These are phyloP conservation scores for Elgaria multicarinata DNA, from an alignment of 2,113 vertebrate species.

Conservation along the genomic window DNA sequence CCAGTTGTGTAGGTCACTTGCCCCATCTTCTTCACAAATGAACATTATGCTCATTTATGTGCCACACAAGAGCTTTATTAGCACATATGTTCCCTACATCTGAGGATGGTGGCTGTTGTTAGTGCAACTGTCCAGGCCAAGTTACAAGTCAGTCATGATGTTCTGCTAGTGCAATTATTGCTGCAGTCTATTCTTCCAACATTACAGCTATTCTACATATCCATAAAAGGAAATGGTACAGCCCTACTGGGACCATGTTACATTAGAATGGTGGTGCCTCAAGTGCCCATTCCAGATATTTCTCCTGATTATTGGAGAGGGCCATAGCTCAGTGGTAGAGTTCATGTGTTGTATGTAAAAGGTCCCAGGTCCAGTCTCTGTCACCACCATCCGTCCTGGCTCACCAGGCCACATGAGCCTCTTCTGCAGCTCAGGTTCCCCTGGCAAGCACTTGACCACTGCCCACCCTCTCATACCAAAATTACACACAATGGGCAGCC, in stretches of 20 bases:
- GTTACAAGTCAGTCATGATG: not conserved
- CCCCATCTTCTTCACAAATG: too few species aligned
- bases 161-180: not conserved
- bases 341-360: too few species aligned
- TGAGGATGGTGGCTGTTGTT: not conserved
- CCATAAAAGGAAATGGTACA: not conserved
- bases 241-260: not conserved
- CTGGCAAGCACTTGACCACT: too few species aligned
- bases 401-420: too few species aligned
- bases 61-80: not conserved
- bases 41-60: not conserved
- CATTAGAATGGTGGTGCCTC: not conserved
- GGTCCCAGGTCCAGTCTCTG: too few species aligned
- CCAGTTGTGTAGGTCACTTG: not conserved
- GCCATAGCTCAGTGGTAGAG: too few species aligned
- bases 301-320: too few species aligned
- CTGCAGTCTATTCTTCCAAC: not conserved
- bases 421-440: too few species aligned
- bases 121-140: not conserved
- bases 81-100: not conserved
- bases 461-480: too few species aligned
- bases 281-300: too few species aligned
- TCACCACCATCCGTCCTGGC: too few species aligned
- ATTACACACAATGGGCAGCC: too few species aligned
- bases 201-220: not conserved